Base-by-base conservation (phyloP, 37 sponge, comb jelly and placozoan genomes). In the Halichondria panicea region DNA sequence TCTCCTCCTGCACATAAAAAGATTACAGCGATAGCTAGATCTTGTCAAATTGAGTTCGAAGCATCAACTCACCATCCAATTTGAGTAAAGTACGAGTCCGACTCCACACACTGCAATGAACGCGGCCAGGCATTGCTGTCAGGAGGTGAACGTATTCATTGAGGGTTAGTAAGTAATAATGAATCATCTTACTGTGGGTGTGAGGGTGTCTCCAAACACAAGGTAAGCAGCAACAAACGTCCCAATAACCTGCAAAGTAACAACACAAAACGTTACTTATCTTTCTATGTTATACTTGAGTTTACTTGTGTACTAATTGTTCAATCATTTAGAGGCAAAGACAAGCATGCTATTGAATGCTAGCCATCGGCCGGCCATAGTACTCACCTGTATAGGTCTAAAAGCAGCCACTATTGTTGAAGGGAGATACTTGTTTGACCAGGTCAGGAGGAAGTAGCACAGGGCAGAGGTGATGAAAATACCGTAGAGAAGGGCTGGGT, bases 341-440 rank as follows among this genome's bases (percentile, higher is more conserved):
- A 58, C 15, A 58, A 24, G 15, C 7, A 58, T n/a, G 60, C 12
- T 6, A 58, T 21, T n/a, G 60, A 24, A 58, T 58, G 6, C 7
- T 21, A 24, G n/a, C 27, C 25, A 12, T 21, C 12, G 25, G n/a
- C 60, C 7, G 40, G 15, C 13, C 40, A 15, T 8, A 39, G 36
- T 9, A 19, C 13, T 4, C n/a, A 89, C 94, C 74, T 93, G 94
- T 12, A 88, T 12, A 61, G 94, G 94, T 86, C 86, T 85, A 52
- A 89, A 93, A 3, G 89, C 94, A 54, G 94, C 71, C 28, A 89
- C 81, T 3, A 93, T 48, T 3, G 80, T 78, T 32, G 89, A 70
- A 33, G 89, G 53, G 3, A 85, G n/a, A 32, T 88, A 79, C 43
- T 74, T 55, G 53, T 88, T 93, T 42, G 80, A 64, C 94, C 94